Conservation (phyloP, 2,797 vertebrate genomes). For the Propithecus deckenii region DNA sequence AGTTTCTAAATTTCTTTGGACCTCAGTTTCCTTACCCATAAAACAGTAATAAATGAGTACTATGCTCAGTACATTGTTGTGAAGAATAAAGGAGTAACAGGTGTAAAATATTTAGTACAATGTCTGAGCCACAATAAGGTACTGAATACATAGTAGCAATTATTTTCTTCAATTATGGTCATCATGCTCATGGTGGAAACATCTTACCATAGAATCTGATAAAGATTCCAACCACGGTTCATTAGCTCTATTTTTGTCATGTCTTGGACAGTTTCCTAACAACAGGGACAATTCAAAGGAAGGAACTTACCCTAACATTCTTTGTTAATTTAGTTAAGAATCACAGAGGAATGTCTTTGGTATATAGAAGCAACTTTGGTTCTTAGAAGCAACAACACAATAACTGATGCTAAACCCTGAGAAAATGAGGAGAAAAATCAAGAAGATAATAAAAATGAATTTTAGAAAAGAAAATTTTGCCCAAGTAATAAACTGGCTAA, state of each 20-base stretch:
- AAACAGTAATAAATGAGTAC: not conserved
- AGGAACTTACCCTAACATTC: not conserved
- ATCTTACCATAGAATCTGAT: slow-evolving; percentile 1
- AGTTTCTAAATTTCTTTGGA: not conserved
- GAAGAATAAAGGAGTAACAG: not conserved
- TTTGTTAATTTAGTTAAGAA: slow-evolving; percentile 23
- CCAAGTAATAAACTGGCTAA: slow-evolving; percentile 38
- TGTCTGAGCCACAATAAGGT: not conserved
- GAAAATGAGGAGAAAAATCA: slow-evolving; percentile 37
- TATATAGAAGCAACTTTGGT: not conserved
- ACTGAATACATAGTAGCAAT: not conserved
- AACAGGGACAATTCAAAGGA: not conserved
- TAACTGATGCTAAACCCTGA: slow-evolving; percentile 1
- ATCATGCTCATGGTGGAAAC: not conserved
- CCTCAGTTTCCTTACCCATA: not conserved
- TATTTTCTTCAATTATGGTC: not conserved
- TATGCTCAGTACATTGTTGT: slow-evolving; percentile 8
- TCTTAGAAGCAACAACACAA: not conserved
- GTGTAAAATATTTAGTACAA: not conserved
- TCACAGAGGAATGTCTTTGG: not conserved
- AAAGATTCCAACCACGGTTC: not conserved
- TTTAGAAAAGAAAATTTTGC: slow-evolving; percentile 28
- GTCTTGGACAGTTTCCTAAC: slow-evolving; percentile 1
- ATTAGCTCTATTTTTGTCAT: not conserved
- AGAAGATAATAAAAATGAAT: slow-evolving; percentile 48